Conservation (phyloP, 2,888 invertebrate species). For the Callimorpha dominula region DNA sequence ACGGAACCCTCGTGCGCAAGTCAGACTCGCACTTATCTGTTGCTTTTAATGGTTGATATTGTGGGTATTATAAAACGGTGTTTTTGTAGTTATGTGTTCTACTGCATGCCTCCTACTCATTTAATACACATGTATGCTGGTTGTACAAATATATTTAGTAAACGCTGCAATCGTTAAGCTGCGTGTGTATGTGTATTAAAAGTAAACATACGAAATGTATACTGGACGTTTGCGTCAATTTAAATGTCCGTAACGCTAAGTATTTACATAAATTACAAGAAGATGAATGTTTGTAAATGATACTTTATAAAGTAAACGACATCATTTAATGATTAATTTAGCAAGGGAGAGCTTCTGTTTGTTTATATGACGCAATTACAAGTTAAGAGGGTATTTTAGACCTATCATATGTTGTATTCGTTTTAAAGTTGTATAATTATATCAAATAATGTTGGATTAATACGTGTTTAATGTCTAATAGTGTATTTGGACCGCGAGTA, state of each 20-base stretch:
- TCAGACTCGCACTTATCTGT: too few relatives aligned
- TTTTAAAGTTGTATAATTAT: constrained; percentile 47
- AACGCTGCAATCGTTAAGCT: too few relatives aligned
- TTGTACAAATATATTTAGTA: too few relatives aligned
- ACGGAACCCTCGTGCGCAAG: too few relatives aligned
- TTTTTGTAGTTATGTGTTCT: not conserved
- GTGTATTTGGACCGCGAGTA: constrained; percentile 73
- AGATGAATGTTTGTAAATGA: constrained; percentile 20
- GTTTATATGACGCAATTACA: constrained; percentile 23
- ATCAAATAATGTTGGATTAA: constrained; percentile 62
- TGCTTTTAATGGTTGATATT: too few relatives aligned
- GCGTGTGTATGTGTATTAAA: not conserved
- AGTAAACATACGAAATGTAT: not conserved
- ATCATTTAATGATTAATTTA: constrained; percentile 28
- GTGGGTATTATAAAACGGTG: too few relatives aligned
- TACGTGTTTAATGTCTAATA: constrained; percentile 66
- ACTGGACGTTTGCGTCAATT: not conserved
- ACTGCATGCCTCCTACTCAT: too few relatives aligned
- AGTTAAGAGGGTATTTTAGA: constrained; percentile 15
- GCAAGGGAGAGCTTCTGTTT: constrained; percentile 20
- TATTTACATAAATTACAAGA: constrained; percentile 7
- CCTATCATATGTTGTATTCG: constrained; percentile 19
- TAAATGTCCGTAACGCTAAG: not conserved
- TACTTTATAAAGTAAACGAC: constrained; percentile 27
- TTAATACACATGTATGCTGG: too few relatives aligned